phyloP scores from a whole-genome alignment of 2,113 vertebrate genomes.

The Pelusios castaneus region DNA sequence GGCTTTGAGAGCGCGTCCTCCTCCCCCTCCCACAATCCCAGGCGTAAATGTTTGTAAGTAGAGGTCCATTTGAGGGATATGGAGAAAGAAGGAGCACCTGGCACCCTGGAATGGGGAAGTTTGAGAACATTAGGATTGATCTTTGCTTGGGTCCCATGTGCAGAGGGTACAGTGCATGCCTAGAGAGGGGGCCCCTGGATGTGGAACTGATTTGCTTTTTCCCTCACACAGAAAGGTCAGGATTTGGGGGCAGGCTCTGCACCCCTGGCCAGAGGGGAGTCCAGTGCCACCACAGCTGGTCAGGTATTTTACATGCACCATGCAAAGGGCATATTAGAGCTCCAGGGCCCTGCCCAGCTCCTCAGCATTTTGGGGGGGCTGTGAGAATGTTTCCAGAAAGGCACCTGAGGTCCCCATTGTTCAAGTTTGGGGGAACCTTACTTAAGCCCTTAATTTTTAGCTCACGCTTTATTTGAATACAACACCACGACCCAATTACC shows the following conservation, averaged over 20 bases:
- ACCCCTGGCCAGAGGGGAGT: neutral
- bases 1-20: neutral
- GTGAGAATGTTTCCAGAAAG: conserved; percentile 27
- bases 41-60: neutral
- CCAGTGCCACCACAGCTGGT: neutral
- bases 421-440: neutral
- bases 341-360: neutral
- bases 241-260: neutral
- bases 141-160: neutral
- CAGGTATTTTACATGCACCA: neutral
- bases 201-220: rapidly evolving
- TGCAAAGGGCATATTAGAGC: neutral
- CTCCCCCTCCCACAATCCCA: neutral
- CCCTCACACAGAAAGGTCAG: neutral
- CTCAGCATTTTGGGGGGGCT: conserved; percentile 5
- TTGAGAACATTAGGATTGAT: neutral
- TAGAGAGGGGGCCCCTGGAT: neutral
- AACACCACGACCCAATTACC: conserved; percentile 20
- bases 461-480: neutral
- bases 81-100: neutral
- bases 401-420: neutral
- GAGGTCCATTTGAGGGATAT: neutral
- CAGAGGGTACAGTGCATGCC: neutral
- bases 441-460: neutral
- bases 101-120: neutral